A percentile compares a stretch with the other conserved stretches of the same genome.
Evolutionary conservation across 92 coral and sea anemone genomes (phyloP).

Genomic region (Meandrina meandrites): DNA sequence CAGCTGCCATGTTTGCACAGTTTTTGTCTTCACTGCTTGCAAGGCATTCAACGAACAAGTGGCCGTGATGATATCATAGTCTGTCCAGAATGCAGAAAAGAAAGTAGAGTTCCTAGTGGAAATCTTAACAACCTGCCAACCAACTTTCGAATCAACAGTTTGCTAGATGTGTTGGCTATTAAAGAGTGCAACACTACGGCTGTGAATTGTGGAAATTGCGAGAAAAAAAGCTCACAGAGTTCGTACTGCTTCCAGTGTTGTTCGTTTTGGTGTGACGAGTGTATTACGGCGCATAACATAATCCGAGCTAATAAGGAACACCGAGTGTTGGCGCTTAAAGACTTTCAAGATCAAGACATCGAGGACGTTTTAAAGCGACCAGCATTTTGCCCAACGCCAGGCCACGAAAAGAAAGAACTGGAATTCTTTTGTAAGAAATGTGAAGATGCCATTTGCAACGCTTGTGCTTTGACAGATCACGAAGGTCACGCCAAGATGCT

Average conservation of each 20-base stretch:
- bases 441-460: slow-evolving; percentile 39
- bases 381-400: slow-evolving; percentile 22
- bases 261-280: background rate
- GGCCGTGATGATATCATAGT: background rate
- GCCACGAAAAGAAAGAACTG: slow-evolving; percentile 39
- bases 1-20: slow-evolving; percentile 54
- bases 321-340: background rate
- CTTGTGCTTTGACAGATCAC: slow-evolving; percentile 15
- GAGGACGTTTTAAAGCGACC: background rate
- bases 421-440: slow-evolving; percentile 34
- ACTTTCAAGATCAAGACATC: background rate
- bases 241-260: background rate
- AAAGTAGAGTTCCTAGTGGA: background rate
- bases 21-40: slow-evolving; percentile 27
- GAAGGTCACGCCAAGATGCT: slow-evolving; percentile 22
- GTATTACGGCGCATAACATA: background rate
- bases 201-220: slow-evolving; percentile 4
- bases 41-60: background rate
- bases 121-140: background rate
- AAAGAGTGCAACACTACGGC: background rate
- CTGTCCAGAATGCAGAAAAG: background rate
- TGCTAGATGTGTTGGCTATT: slow-evolving; percentile 14
- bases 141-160: background rate
- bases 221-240: background rate
- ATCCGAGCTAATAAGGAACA: background rate